Conservation (phyloP, 1,140 invertebrate species). For the Thalassaphorura encarpata region DNA sequence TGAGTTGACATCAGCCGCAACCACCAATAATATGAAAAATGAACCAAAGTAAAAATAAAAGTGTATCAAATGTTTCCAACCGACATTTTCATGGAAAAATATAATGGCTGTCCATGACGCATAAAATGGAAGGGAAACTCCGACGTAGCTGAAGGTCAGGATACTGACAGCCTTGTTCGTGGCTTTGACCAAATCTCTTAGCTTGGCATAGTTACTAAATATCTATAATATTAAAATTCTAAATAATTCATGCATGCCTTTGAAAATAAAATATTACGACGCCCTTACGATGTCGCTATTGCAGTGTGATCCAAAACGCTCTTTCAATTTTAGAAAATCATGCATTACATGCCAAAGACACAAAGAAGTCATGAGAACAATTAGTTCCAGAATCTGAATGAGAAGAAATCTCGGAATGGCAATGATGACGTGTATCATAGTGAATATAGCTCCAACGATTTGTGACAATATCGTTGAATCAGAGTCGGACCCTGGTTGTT, state of each 20-base stretch:
- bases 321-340: no score
- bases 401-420: background rate
- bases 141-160: background rate
- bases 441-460: no score
- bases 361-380: background rate
- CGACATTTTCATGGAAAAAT: background rate
- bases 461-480: no score
- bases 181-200: background rate
- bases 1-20: background rate
- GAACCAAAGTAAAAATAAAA: background rate
- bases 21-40: background rate
- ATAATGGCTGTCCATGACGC: background rate
- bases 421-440: background rate
- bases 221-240: background rate
- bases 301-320: no score
- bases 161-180: background rate
- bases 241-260: background rate
- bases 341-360: background rate
- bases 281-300: no score
- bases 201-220: background rate
- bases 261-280: background rate
- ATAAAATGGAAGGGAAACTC: background rate
- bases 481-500: background rate
- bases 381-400: background rate
- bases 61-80: background rate